Evolutionary conservation across 1,140 invertebrate species (phyloP), one percentile per base, ranked within the genome.

Genomic region (Diabrotica undecimpunctata): DNA sequence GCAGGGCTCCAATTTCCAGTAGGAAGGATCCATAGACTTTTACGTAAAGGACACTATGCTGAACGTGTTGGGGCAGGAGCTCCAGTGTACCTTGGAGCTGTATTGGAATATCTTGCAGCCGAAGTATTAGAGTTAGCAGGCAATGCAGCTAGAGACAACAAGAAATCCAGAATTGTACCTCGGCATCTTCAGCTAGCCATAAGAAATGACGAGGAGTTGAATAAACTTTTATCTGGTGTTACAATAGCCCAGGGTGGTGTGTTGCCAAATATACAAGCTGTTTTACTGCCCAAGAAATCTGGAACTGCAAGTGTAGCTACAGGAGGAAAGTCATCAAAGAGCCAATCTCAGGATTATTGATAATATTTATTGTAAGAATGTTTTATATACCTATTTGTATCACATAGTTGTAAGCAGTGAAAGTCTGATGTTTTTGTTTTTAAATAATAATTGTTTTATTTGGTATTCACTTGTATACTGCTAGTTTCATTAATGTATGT

Each of bases 231-330:
- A 11, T 83, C 86, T 53, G 88, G 90, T 57, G 91, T 93, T 0
- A 93, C 90, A 5, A 93, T 95, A 69, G 88, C 92, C 9, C 86
- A 92, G 76, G 91, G 91, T 66, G 93, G 93, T 68, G 92, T 94
- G 2, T 71, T 94, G 50, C 93, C 91, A 5, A 86, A 88, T 70
- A 93, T 94, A 56, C 87, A 92, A 67, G 84, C 89, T 1, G 85
- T 88, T 14, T 79, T 93, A 6, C 70, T 85, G 56, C 83, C 83
- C 2, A 84, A 83, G 77, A 83, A 82, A 65, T 82, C 82, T 7
- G 69, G 64, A 38, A 54, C 62, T 52, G 41, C 52, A n/a, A 62
- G 51, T 12, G 36, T 41, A 13, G 67, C 55, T 35, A 55, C 54
- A 11, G 52, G 62, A 11, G 66, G 57, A n/a, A 68, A 68, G 56